phyloP scores from a whole-genome alignment of 2,797 vertebrate genomes.

The Chrysolophus pictus region DNA sequence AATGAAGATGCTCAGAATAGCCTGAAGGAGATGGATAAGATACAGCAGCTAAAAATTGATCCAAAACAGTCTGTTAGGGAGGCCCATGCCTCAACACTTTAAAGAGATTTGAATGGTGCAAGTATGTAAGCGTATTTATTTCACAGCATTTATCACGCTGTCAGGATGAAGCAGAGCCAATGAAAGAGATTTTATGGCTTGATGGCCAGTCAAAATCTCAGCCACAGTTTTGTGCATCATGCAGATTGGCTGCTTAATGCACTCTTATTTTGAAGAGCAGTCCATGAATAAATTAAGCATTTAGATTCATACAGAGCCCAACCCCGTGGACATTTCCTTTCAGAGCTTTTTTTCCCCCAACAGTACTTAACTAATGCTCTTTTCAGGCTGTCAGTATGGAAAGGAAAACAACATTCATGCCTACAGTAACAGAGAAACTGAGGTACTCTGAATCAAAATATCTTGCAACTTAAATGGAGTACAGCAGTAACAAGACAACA shows the following conservation, averaged over 20 bases:
- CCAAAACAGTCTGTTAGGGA: not conserved
- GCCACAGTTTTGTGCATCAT: not conserved
- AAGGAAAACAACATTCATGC: not conserved
- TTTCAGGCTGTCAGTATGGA: not conserved
- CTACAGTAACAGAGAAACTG: not conserved
- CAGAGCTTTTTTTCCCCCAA: not conserved
- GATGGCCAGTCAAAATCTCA: not conserved
- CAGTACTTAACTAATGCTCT: not conserved
- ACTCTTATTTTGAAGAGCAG: not conserved
- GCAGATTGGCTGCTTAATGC: not conserved
- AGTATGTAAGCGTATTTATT: accelerated
- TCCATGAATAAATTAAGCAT: not conserved
- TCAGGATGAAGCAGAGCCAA: not conserved
- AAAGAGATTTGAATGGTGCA: not conserved
- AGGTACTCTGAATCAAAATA: not conserved
- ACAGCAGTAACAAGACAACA: not conserved
- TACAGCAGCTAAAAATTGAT: not conserved
- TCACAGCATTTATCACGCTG: not conserved
- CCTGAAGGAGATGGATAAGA: not conserved
- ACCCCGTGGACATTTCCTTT: not conserved
- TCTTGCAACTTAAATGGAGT: not conserved
- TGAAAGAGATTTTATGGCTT: not conserved
- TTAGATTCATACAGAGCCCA: not conserved
- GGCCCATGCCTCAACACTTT: not conserved
- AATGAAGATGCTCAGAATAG: not conserved